These are phyloP conservation scores for Oryzaephilus surinamensis DNA, from an alignment of 1,140 invertebrate species.

Conservation along the genomic window DNA sequence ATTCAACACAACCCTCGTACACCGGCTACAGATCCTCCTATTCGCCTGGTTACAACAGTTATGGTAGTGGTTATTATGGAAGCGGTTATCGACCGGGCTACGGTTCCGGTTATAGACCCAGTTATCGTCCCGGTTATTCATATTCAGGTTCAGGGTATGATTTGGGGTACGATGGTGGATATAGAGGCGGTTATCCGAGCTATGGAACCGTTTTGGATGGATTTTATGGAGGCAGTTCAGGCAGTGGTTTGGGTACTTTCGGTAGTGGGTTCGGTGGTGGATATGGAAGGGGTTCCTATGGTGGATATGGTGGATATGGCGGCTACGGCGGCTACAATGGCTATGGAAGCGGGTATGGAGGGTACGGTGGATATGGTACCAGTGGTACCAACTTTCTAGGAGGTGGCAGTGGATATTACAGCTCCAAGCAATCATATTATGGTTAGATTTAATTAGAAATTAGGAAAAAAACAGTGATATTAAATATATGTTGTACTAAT, in stretches of 20 bases:
- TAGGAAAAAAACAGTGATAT: not conserved
- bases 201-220: no score
- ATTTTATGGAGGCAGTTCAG: not conserved
- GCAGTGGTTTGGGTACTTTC: not conserved
- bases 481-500: not conserved
- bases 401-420: conserved; percentile 5
- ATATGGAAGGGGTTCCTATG: conserved; percentile 1
- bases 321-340: conserved; percentile 4
- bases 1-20: no score
- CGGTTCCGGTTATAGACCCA: no score
- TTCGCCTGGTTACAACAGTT: no score
- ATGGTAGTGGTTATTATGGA: no score
- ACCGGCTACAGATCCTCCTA: no score
- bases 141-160: no score
- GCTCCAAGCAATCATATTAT: conserved; percentile 4
- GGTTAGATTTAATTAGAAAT: not conserved
- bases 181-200: no score
- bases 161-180: no score
- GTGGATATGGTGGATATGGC: not conserved
- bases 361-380: conserved; percentile 2
- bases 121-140: no score
- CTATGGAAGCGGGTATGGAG: conserved; percentile 7
- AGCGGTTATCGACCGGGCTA: no score
- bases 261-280: not conserved
- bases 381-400: not conserved